Evolutionary conservation across 2,113 vertebrate species (phyloP).

Genomic region (Zosterops hypoxanthus): DNA sequence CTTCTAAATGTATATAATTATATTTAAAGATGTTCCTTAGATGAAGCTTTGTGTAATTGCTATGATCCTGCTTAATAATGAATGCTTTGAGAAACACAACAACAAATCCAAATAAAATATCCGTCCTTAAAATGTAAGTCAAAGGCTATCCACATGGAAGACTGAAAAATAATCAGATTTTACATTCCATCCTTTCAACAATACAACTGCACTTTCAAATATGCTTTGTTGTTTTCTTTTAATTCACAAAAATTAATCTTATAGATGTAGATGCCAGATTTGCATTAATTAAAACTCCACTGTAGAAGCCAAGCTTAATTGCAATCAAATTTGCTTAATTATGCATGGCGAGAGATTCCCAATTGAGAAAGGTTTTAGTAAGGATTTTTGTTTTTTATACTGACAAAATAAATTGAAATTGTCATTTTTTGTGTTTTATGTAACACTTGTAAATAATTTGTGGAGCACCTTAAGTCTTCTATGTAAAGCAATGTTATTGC

Average conservation of each 20-base stretch:
- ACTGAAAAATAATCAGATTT: constrained; percentile 76
- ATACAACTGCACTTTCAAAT: constrained; percentile 93
- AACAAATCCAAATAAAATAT: constrained; percentile 70
- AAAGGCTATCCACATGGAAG: constrained; percentile 74
- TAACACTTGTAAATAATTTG: constrained; percentile 94
- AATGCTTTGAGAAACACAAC: constrained; percentile 69
- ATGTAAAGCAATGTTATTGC: constrained; percentile 98
- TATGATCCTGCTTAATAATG: constrained; percentile 70
- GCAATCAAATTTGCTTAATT: constrained; percentile 99
- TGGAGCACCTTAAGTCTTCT: constrained; percentile 95
- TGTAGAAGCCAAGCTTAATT: constrained; percentile 99
- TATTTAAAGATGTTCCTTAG: constrained; percentile 60
- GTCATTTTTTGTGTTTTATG: constrained; percentile 98
- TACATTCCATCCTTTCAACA: constrained; percentile 86
- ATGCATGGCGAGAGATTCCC: constrained; percentile 99
- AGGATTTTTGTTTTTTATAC: constrained; percentile 94
- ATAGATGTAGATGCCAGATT: constrained; percentile 99
- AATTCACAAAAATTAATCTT: constrained; percentile 99
- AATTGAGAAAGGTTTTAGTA: constrained; percentile 98
- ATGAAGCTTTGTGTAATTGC: constrained; percentile 53
- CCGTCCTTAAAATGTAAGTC: constrained; percentile 68
- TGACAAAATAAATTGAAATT: constrained; percentile 99
- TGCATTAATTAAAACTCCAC: constrained; percentile 99
- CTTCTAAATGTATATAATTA: constrained; percentile 56
- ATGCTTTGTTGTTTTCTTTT: constrained; percentile 99